These are phyloP conservation scores for Silurus meridionalis DNA, from an alignment of 2,113 vertebrate genomes.

Conservation along the genomic window DNA sequence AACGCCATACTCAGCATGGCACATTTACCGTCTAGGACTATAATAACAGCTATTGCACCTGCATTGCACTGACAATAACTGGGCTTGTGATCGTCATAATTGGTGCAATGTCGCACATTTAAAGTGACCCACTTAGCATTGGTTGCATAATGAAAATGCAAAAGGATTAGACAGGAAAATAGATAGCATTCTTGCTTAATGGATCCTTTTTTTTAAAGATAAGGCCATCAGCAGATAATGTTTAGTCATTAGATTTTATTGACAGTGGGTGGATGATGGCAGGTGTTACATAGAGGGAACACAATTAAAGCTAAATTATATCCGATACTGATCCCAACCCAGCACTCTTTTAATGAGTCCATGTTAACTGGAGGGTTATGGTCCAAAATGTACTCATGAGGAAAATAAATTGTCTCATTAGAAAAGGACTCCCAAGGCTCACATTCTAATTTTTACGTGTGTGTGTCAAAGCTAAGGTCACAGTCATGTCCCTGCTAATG, in stretches of 20 bases:
- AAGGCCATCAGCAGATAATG: conserved; percentile 46
- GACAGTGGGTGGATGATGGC: conserved; percentile 38
- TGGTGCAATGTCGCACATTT: conserved; percentile 47
- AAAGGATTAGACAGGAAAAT: conserved; percentile 40
- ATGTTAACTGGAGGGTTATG: conserved; percentile 46
- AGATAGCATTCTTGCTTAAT: conserved; percentile 50
- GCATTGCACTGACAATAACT: conserved; percentile 38
- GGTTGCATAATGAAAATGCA: conserved; percentile 48
- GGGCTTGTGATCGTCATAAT: conserved; percentile 50
- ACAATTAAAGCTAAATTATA: conserved; percentile 48
- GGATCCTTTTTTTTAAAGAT: conserved; percentile 48
- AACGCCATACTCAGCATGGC: conserved; percentile 23
- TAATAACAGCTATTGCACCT: conserved; percentile 37
- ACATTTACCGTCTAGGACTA: conserved; percentile 31
- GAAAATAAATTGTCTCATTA: conserved; percentile 31
- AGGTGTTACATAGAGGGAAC: conserved; percentile 30
- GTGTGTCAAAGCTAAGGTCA: conserved; percentile 39
- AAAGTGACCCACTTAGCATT: conserved; percentile 46
- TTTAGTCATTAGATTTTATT: conserved; percentile 50
- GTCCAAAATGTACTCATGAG: conserved; percentile 12
- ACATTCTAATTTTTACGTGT: conserved; percentile 14
- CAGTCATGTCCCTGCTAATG: conserved; percentile 37
- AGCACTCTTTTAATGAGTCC: conserved; percentile 36
- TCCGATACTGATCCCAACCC: conserved; percentile 37
- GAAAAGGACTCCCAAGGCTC: conserved; percentile 14